Evolutionary conservation across 2,888 invertebrate species (phyloP).

Genomic region (Trichopoda pennipes): DNA sequence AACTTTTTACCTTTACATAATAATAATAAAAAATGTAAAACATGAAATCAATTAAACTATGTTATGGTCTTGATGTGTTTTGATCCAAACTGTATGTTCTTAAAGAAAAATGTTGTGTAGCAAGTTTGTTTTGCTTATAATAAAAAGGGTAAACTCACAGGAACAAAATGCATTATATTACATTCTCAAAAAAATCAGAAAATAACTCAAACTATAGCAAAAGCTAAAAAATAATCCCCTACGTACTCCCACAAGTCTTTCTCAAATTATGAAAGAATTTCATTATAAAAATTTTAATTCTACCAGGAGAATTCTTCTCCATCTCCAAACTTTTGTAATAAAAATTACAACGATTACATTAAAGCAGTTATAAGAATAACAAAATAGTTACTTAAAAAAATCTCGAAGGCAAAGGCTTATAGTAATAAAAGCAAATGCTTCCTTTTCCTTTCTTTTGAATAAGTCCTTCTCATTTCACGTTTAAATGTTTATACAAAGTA

Average conservation of each 20-base stretch:
- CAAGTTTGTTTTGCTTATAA: background rate
- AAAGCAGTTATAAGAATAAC: no score
- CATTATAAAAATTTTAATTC: background rate
- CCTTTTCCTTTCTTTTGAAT: background rate
- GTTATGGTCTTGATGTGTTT: background rate
- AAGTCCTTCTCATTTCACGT: background rate
- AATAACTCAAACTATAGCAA: no score
- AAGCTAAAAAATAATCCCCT: background rate
- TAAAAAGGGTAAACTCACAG: background rate
- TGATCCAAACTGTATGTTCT: background rate
- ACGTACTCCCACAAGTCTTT: background rate
- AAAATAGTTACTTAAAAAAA: no score
- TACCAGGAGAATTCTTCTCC: background rate
- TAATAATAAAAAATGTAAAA: no score
- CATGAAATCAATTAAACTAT: no score
- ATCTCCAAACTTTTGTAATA: conserved; percentile 14
- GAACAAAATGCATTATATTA: background rate
- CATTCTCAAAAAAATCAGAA: background rate
- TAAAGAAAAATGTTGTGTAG: background rate
- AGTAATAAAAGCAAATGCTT: conserved; percentile 24
- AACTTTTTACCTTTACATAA: no score
- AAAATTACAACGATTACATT: conserved; percentile 1
- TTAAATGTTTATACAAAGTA: conserved; percentile 17
- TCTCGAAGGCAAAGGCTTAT: conserved; percentile 9
- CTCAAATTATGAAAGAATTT: background rate